These are phyloP conservation scores for Melinaea marsaeus DNA, from an alignment of 2,888 invertebrate species.

Conservation along the genomic window DNA sequence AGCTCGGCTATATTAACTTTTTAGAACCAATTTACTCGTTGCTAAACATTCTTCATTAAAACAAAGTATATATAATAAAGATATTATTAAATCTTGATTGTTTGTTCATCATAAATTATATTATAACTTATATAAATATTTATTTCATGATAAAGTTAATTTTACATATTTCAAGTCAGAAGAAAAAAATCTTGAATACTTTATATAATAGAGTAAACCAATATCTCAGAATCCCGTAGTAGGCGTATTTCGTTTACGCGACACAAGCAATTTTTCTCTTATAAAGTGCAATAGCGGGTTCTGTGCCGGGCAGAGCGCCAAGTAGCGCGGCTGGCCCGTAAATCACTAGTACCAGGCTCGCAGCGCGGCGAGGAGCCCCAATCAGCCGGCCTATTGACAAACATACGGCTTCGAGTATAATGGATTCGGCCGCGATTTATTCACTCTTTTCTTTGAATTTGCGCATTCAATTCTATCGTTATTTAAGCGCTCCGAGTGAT, in stretches of 20 bases:
- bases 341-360: conserved; percentile 60
- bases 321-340: conserved; percentile 61
- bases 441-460: conserved; percentile 44
- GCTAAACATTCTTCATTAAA: conserved; percentile 8
- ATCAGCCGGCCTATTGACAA: conserved; percentile 74
- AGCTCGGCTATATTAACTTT: conserved; percentile 39
- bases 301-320: conserved; percentile 66
- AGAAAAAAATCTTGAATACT: background rate
- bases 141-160: background rate
- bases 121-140: too few relatives aligned
- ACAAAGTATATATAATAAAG: background rate
- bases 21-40: conserved; percentile 31
- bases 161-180: background rate
- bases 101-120: background rate
- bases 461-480: conserved; percentile 40
- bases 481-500: conserved; percentile 39
- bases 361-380: conserved; percentile 63
- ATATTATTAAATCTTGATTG: background rate
- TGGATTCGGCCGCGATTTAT: conserved; percentile 65
- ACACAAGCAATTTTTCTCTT: conserved; percentile 58
- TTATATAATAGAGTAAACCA: conserved; percentile 13
- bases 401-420: conserved; percentile 66
- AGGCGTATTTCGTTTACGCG: conserved; percentile 40
- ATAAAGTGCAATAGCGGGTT: conserved; percentile 57
- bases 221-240: conserved; percentile 31